Evolutionary conservation across 1,140 invertebrate genomes (phyloP).

Genomic region (Cecropterus lyciades): DNA sequence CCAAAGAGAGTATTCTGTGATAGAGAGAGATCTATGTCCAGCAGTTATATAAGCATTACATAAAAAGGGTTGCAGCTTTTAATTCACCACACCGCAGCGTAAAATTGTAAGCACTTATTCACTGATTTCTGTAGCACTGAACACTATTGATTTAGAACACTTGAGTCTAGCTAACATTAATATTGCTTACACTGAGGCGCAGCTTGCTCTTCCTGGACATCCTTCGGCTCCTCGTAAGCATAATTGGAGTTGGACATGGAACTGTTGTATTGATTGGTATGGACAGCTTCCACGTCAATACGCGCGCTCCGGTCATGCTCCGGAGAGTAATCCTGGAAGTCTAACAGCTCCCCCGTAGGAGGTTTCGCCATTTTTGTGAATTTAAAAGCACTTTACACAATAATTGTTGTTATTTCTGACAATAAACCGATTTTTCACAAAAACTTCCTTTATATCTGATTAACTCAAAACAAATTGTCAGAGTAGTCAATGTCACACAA

Average conservation of each 20-base stretch:
- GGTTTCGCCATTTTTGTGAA: conserved; percentile 73
- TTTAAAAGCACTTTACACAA: not conserved
- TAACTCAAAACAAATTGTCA: too few species aligned
- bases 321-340: conserved; percentile 87
- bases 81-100: too few species aligned
- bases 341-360: conserved; percentile 85
- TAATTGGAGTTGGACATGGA: conserved; percentile 68
- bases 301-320: conserved; percentile 80
- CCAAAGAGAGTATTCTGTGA: too few species aligned
- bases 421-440: not conserved
- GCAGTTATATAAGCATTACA: too few species aligned
- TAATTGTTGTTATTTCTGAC: not conserved
- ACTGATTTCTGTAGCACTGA: too few species aligned
- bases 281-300: conserved; percentile 84
- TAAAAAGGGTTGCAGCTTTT: too few species aligned
- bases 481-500: too few species aligned
- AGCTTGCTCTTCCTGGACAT: conserved; percentile 52
- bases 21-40: too few species aligned
- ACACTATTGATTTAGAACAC: too few species aligned
- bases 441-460: too few species aligned
- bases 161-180: not conserved
- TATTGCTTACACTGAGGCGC: conserved; percentile 52
- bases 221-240: conserved; percentile 64
- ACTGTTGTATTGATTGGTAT: conserved; percentile 72
- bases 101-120: too few species aligned